Conservation (phyloP, 2,888 invertebrate species). For the Epirrhoe alternata region DNA sequence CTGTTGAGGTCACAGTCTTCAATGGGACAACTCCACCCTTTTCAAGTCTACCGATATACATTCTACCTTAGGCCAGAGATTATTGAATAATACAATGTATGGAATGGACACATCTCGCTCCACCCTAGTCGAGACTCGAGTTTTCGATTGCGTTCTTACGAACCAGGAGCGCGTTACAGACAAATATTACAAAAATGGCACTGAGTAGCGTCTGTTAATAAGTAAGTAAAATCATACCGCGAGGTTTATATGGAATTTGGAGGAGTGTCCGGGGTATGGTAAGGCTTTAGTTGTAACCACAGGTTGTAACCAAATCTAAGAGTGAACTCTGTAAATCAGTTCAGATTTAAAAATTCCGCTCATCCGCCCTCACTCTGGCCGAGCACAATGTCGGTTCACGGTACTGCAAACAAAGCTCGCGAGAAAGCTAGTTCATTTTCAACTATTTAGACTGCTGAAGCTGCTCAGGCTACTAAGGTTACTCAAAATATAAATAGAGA, state of each 20-base stretch:
- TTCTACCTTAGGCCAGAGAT: conserved; percentile 14
- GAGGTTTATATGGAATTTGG: too few species aligned
- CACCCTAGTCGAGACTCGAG: too few species aligned
- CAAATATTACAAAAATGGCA: too few species aligned
- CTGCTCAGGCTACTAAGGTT: too few species aligned
- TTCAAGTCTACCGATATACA: conserved; percentile 66
- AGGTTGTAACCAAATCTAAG: neutral
- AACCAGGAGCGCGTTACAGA: too few species aligned
- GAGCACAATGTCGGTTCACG: conserved; percentile 28
- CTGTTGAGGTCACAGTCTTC: conserved; percentile 56
- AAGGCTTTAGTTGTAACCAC: conserved; percentile 6
- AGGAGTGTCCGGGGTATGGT: conserved; percentile 19
- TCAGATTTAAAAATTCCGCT: neutral
- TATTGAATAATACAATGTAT: too few species aligned
- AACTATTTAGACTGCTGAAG: too few species aligned
- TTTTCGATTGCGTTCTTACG: too few species aligned
- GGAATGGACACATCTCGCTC: too few species aligned
- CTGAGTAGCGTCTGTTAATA: too few species aligned
- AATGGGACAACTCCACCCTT: conserved; percentile 75
- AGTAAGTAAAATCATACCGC: too few species aligned
- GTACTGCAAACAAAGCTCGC: neutral
- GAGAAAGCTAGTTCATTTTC: conserved; percentile 14
- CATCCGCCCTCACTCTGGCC: conserved; percentile 8
- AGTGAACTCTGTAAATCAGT: neutral
- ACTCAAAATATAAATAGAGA: too few species aligned